Evolutionary conservation across 2,888 invertebrate genomes (phyloP).

Genomic region (Acronicta alni): DNA sequence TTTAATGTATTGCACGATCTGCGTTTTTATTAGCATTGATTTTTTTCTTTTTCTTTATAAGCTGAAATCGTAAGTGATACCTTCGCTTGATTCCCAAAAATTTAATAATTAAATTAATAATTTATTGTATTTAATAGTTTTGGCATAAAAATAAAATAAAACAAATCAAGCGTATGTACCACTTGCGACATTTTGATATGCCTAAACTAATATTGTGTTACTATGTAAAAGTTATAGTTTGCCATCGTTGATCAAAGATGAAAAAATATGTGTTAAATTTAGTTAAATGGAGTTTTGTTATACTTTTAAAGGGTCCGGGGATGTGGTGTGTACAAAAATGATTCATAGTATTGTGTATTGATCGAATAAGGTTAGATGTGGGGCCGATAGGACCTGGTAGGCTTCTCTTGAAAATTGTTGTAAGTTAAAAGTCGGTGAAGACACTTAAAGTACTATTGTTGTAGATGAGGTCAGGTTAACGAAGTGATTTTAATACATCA

Average conservation of each 20-base stretch:
- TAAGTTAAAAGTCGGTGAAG: slow-evolving; percentile 83
- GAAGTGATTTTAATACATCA: slow-evolving; percentile 59
- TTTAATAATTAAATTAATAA: slow-evolving; percentile 74
- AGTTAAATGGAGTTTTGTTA: slow-evolving; percentile 86
- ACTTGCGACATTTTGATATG: slow-evolving; percentile 70
- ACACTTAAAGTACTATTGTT: slow-evolving; percentile 89
- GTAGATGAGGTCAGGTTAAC: slow-evolving; percentile 68
- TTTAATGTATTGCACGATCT: slow-evolving; percentile 88
- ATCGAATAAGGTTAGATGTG: slow-evolving; percentile 81
- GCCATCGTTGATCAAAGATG: slow-evolving; percentile 88
- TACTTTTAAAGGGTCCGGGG: slow-evolving; percentile 79
- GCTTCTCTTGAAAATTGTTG: slow-evolving; percentile 84
- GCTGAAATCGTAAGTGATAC: slow-evolving; percentile 71
- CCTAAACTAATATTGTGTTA: slow-evolving; percentile 86
- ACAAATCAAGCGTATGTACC: slow-evolving; percentile 66
- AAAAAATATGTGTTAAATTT: slow-evolving; percentile 84
- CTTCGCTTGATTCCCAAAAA: slow-evolving; percentile 63
- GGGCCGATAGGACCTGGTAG: slow-evolving; percentile 70
- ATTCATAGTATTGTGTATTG: slow-evolving; percentile 86
- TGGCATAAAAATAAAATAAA: slow-evolving; percentile 62
- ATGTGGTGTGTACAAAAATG: slow-evolving; percentile 82
- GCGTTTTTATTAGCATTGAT: slow-evolving; percentile 85
- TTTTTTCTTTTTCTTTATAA: slow-evolving; percentile 72
- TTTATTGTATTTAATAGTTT: slow-evolving; percentile 59
- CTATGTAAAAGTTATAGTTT: slow-evolving; percentile 85